Conservation (phyloP, 2,797 vertebrate species). For the Pteronotus mesoamericanus region DNA sequence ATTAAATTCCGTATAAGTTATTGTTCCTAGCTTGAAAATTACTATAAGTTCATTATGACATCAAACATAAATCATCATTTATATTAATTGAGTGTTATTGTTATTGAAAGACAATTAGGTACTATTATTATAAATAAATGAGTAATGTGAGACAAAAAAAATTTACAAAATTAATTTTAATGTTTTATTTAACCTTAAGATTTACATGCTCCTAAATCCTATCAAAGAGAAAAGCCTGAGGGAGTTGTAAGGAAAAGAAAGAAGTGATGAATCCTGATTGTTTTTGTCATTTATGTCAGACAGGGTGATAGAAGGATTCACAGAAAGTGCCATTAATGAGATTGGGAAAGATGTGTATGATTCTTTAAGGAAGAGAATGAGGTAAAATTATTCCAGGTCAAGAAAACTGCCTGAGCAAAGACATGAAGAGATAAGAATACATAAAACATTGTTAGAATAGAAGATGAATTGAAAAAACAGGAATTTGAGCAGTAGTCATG, state of each 20-base stretch:
- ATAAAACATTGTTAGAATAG: not conserved
- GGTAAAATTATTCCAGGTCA: not conserved
- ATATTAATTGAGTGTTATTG: constrained; percentile 59
- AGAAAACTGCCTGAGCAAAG: not conserved
- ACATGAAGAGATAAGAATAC: not conserved
- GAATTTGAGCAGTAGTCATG: not conserved
- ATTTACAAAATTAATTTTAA: constrained; percentile 16
- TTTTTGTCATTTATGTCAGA: not conserved
- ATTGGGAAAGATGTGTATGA: not conserved
- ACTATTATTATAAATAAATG: constrained; percentile 16
- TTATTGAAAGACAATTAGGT: constrained; percentile 72
- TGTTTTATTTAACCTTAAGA: not conserved
- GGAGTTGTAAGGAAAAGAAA: not conserved
- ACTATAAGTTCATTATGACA: constrained; percentile 63
- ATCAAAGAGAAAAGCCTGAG: not conserved
- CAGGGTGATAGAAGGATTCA: not conserved
- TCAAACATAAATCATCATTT: constrained; percentile 74
- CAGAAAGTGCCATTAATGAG: not conserved
- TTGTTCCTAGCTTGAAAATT: constrained; percentile 62
- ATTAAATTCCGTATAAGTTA: constrained; percentile 51
- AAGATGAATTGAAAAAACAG: not conserved
- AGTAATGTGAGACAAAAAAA: not conserved
- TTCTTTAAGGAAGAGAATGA: not conserved
- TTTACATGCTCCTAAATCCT: not conserved
- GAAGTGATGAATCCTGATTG: not conserved